Evolutionary conservation across 2,113 vertebrate species (phyloP), one percentile per base, ranked within the genome.

Genomic region (Ellobius talpinus): DNA sequence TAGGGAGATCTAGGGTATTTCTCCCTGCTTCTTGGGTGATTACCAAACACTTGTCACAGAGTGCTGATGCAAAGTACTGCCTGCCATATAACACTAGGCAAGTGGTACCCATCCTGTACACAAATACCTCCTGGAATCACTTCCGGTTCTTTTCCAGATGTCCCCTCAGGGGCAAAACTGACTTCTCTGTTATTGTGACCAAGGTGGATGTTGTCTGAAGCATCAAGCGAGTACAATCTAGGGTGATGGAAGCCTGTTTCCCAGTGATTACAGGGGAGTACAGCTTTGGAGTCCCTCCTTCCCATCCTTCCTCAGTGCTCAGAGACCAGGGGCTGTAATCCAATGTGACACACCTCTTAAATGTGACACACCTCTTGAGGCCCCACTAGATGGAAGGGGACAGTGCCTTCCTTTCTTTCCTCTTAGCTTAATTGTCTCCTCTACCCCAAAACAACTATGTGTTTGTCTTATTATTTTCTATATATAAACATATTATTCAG

Each of bases 401-500:
- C 23, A 66, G 39, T 39, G 7, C 47, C 2, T 12, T 26, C 16
- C 14, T 68, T 12, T 70, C 21, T 39, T 65, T 87, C 58, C 24
- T 77, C 94, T n/a, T 47, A 70, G 23, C 50, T 58, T 58, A 63
- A 6, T 76, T 76, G 13, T 87, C 81, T 50, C 10, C 33, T 47
- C n/a, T 52, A n/a, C 2, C 65, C 11, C 29, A 0, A 55, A 77
- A 55, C 61, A 81, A 55, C 1, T 14, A 66, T 11, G 1, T n/a
- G 33, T 31, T 42, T 93, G 26, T 86, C 33, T 61, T 63, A 65
- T 45, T 65, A 42, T 85, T 85, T 84, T 85, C 7, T 19, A 36
- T 8, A 3, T 26, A 61, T 92, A 36, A 95, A 82, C 77, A 77
- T 73, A 85, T 33, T 29, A 26, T 74, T 87, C 58, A 91, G 58